Percentiles rank a stretch among this genome's conserved stretches.
These are phyloP conservation scores for Leptinotarsa juncta DNA, from an alignment of 2,888 invertebrate species.

Conservation along the genomic window DNA sequence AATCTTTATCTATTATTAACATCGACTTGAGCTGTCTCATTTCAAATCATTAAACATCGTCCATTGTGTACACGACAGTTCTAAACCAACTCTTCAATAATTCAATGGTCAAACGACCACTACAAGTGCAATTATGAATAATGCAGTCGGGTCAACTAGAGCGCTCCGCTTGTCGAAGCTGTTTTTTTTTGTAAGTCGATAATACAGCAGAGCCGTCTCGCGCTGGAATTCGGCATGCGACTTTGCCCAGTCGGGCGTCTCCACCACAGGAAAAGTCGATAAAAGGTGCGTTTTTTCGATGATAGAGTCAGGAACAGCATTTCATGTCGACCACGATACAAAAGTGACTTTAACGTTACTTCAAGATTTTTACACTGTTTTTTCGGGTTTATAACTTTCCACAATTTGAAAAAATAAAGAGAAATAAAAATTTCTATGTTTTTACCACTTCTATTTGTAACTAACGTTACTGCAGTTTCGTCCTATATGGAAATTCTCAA, in stretches of 20 bases:
- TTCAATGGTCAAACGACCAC: background rate
- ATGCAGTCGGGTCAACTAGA: slow-evolving; percentile 4
- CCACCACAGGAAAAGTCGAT: slow-evolving; percentile 34
- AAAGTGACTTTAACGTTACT: no score
- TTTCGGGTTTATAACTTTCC: no score
- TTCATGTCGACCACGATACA: background rate
- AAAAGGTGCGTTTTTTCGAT: slow-evolving; percentile 26
- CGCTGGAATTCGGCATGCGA: slow-evolving; percentile 35
- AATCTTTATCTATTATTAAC: background rate
- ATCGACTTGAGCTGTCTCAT: background rate
- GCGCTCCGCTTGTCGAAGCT: background rate
- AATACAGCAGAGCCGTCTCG: slow-evolving; percentile 28
- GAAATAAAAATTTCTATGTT: no score
- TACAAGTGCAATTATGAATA: slow-evolving; percentile 14
- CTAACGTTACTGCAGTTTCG: no score
- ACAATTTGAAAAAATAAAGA: no score
- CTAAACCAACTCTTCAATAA: background rate
- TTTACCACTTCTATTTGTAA: no score
- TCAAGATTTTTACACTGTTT: no score
- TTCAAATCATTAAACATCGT: slow-evolving; percentile 1
- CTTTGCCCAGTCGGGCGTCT: slow-evolving; percentile 33
- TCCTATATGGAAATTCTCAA: no score
- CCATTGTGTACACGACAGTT: background rate
- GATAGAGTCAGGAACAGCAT: slow-evolving; percentile 4
- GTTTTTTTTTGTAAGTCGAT: slow-evolving; percentile 30